Base-by-base conservation (phyloP, 2,113 vertebrate genomes). In the Ahaetulla prasina region DNA sequence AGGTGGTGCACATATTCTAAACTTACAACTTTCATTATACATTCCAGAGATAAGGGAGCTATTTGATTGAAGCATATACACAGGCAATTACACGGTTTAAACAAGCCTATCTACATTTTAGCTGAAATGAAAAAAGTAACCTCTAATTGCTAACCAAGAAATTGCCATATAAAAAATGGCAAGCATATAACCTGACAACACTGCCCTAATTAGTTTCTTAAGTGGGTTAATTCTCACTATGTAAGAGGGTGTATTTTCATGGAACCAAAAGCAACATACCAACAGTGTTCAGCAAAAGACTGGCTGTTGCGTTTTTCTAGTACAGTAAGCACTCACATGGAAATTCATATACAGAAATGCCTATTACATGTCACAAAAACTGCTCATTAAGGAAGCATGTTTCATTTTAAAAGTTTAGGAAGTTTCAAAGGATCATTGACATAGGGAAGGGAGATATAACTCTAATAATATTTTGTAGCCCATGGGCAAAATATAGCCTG, bases 21-120 rank as follows among this genome's bases (percentile, higher is more conserved):
- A 95, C 23, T 50, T 92, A 23, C 94, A 95, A 93, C 91, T 95
- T 93, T 96, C 94, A 95, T 95, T 93, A 94, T 53, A 90, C 60
- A 88, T 93, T 89, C 35, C 89, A 90, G 10, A 92, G 88, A 96
- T 68, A 90, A 85, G 87, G 85, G 91, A 89, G 0, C 60, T 68
- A 27, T 91, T 94, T 43, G 92, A 88, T 39, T 52, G 92, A 93
- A 89, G 87, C 91, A 55, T 92, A 93, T 93, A 92, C 84, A 92
- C 39, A 57, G 85, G 80, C 63, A 25, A 80, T 54, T 87, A 47
- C 80, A 53, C 35, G 89, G 54, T 27, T 95, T 94, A 45, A 93
- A 74, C 85, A 53, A 87, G 63, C 35, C 20, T 43, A 47, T 11
- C 84, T 54, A 74, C 89, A 35, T 35, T 47, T 80, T 45, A 90